Percentiles rank a stretch among this genome's conserved stretches.
phyloP scores from a whole-genome alignment of 92 coral and sea anemone species.

The Epizoanthus ramosus region DNA sequence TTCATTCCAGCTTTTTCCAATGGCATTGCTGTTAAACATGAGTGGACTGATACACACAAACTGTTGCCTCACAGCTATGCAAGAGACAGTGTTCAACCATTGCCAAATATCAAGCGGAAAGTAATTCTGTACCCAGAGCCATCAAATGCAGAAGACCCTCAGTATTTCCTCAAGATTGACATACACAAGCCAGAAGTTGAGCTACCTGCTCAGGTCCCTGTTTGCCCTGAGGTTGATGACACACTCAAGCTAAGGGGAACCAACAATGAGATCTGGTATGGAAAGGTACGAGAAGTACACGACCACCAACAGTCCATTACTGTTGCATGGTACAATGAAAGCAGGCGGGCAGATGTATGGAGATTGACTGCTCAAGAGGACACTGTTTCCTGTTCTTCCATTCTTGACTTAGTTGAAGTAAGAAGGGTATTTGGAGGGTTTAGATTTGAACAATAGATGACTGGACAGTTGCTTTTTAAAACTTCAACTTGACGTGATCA shows the following conservation, averaged over 20 bases:
- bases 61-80: slow-evolving; percentile 40
- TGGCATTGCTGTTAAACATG: slow-evolving; percentile 46
- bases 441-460: slow-evolving; percentile 28
- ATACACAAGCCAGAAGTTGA: slow-evolving; percentile 53
- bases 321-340: slow-evolving; percentile 67
- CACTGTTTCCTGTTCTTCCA: slow-evolving; percentile 47
- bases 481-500: too few relatives aligned
- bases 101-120: slow-evolving; percentile 51
- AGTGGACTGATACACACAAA: slow-evolving; percentile 64
- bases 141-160: slow-evolving; percentile 49
- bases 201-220: slow-evolving; percentile 49
- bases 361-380: slow-evolving; percentile 43
- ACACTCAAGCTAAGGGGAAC: slow-evolving; percentile 53
- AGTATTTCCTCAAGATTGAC: slow-evolving; percentile 54
- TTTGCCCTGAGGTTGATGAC: slow-evolving; percentile 60
- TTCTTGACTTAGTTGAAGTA: slow-evolving; percentile 31
- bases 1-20: slow-evolving; percentile 52
- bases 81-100: slow-evolving; percentile 60
- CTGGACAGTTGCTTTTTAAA: too few relatives aligned
- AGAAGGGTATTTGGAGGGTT: slow-evolving; percentile 62
- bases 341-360: slow-evolving; percentile 57
- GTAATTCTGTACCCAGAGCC: slow-evolving; percentile 74
- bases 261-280: slow-evolving; percentile 64
- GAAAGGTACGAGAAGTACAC: slow-evolving; percentile 44
- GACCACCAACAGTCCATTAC: neutral